Evolutionary conservation across 2,888 invertebrate species (phyloP), one percentile per base, ranked within the genome.

Genomic region (Cyclophora albipunctata): DNA sequence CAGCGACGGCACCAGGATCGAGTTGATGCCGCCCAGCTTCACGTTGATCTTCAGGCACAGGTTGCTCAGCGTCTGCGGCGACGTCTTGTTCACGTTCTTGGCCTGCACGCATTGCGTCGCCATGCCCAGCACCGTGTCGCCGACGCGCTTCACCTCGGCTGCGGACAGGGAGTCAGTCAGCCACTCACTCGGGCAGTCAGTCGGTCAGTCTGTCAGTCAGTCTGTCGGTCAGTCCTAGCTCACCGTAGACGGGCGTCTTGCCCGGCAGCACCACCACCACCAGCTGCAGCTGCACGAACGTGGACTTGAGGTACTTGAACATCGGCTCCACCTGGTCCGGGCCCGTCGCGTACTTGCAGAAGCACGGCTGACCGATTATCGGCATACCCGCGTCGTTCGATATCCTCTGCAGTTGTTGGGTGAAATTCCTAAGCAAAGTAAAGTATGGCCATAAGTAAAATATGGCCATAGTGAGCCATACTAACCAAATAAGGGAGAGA

Each of bases 361-460:
- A 99, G 81, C 98, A 99, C 4, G 97, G 97, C 78, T 97, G 98
- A 2, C 98, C 98, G 67, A 99, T 96, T 52, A 99, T 99, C 3
- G 99, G 99, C 99, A 99, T 99, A 45, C 99, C 99, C 40, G 99
- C 99, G 82, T 99, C 99, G 75, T 98, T 98, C 53, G 98, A 98
- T 77, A 99, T 99, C 84, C 98, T 97, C 83, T 99, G 99, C 53
- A 99, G 91, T 82, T 99, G 98, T 75, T 97, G 95, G 0, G 99
- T 99, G 79, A 99, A 99, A 75, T 96, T 96, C 50, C 98, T 92
- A 75, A n/a, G 46, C 34, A 45, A 37, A 5, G 40, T 7, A 37
- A 46, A 3, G 20, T 40, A 45, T 5, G 5, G 2, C 5, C 5
- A 20, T 3, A 20, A 7, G 42, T n/a, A n/a, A 40, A 20, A 20